Evolutionary conservation across 2,113 vertebrate species (phyloP).

Genomic region (Aspiorhynchus laticeps): DNA sequence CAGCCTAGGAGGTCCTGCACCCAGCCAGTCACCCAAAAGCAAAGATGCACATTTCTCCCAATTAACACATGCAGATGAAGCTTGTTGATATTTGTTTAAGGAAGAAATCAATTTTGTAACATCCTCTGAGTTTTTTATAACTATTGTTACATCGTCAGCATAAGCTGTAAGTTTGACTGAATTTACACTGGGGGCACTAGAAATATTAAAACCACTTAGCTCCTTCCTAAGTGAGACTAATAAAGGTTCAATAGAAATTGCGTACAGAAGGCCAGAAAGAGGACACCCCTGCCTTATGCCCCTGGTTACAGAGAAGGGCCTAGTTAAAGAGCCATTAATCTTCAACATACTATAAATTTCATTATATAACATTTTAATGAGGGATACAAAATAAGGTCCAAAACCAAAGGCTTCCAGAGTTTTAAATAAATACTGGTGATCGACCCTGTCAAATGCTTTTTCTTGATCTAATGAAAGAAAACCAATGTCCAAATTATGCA

Average conservation of each 20-base stretch:
- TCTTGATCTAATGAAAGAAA: neutral
- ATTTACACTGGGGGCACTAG: neutral
- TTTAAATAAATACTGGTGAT: neutral
- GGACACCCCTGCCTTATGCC: neutral
- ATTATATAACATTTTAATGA: neutral
- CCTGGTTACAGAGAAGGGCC: neutral
- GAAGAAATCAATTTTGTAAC: neutral
- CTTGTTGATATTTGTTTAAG: neutral
- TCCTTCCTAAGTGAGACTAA: neutral
- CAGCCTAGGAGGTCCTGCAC: neutral
- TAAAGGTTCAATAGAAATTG: neutral
- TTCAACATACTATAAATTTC: slow-evolving; percentile 3
- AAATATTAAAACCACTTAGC: neutral
- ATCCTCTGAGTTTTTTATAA: neutral
- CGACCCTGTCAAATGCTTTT: neutral
- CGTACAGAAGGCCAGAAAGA: neutral
- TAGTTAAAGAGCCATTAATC: neutral
- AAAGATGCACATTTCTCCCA: neutral
- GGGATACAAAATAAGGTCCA: neutral
- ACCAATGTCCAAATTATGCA: too few species aligned
- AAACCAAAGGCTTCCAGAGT: neutral
- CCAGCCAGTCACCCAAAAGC: neutral
- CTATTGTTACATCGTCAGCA: neutral
- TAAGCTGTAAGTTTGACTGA: neutral
- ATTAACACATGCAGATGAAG: neutral